These are phyloP conservation scores for Dolichomitus sp. DNA, from an alignment of 2,888 invertebrate species.

Conservation along the genomic window DNA sequence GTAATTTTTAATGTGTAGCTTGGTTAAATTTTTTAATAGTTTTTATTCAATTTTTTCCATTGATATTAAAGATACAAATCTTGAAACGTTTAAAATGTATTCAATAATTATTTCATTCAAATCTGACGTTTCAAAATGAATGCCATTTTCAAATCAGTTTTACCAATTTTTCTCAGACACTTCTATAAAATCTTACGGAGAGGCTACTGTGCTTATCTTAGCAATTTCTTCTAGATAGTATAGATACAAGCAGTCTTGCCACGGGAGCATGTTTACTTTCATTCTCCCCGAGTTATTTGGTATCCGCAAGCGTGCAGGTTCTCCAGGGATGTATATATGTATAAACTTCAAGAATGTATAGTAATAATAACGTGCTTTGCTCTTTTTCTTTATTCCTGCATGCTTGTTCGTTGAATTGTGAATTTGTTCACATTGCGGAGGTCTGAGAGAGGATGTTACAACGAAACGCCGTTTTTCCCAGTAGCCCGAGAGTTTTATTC, in stretches of 20 bases:
- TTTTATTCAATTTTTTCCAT: no score
- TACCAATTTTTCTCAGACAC: background rate
- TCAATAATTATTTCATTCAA: no score
- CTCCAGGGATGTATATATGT: slow-evolving; percentile 6
- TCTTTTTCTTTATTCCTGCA: background rate
- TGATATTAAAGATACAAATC: no score
- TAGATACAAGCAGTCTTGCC: background rate
- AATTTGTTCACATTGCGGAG: slow-evolving; percentile 2
- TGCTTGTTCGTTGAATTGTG: slow-evolving; percentile 17
- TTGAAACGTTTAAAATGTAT: no score
- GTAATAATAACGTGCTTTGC: background rate
- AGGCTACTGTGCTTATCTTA: background rate
- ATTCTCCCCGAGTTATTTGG: slow-evolving; percentile 9
- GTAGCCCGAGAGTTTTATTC: slow-evolving; percentile 37
- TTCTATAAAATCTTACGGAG: background rate
- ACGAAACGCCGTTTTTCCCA: background rate
- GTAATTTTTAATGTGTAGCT: no score
- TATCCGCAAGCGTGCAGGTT: background rate
- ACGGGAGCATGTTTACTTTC: slow-evolving; percentile 50
- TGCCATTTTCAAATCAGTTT: background rate
- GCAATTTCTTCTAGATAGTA: slow-evolving; percentile 6
- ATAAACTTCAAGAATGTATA: background rate
- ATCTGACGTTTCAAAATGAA: background rate
- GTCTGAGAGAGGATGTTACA: background rate
- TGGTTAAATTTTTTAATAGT: no score